Evolutionary conservation across 2,797 vertebrate genomes (phyloP), one percentile per base, ranked within the genome.

Genomic region (Hemitrygon akajei): DNA sequence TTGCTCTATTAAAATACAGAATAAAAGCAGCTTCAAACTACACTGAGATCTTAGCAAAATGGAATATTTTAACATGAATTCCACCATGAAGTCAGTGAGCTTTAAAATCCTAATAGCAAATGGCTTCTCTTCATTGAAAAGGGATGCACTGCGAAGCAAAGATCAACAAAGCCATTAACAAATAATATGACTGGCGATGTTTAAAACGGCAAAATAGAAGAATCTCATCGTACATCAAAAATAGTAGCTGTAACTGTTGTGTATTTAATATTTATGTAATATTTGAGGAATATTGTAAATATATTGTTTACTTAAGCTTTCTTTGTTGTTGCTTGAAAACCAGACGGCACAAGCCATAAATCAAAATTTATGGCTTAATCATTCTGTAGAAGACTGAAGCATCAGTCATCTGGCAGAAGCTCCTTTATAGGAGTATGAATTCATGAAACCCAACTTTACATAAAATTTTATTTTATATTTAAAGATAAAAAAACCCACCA

Each of bases 141-240:
- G 97, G 96, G 97, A 97, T 97, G 97, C 89, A 73, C 66, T 73
- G 25, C 25, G 66, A 71, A 40, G 66, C 66, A 96, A 97, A 97
- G 97, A 97, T 97, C 97, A 97, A 97, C 96, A 97, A 97, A 97
- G 95, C 96, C 96, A 95, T 97, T 97, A 96, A 96, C 97, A 97
- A 98, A 98, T 98, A 97, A 98, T 97, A 98, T 96, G 97, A 97
- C 98, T 96, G 97, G 97, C 97, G 97, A 97, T 96, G 96, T 96
- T 97, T 97, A 97, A 98, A 97, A 96, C 95, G 96, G 5, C 56
- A 97, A 97, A 34, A 76, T 47, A 97, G 96, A 97, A 97, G 96
- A 47, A 47, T 47, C 96, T 96, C 96, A 96, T 95, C 97, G 96
- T 96, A 95, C 96, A 96, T 96, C 95, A 96, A 97, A 95, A 96